Percentiles rank a stretch among this genome's conserved stretches.
Evolutionary conservation across 53 echinoderm and acorn worm genomes (phyloP).

Genomic region (Holothuria leucospilota): DNA sequence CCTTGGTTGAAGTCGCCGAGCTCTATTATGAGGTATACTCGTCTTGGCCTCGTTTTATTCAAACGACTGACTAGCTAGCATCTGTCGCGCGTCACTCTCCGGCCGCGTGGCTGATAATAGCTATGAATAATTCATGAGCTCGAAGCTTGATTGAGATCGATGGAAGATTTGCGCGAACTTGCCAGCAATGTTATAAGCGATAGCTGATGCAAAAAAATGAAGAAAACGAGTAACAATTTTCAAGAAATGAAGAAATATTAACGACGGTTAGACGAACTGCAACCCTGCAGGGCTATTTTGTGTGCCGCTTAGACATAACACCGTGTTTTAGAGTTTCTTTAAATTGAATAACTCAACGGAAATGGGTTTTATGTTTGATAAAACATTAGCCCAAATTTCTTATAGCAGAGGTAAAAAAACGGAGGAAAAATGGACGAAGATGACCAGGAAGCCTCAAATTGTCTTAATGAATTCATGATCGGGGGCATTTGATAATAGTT

Average conservation of each 20-base stretch:
- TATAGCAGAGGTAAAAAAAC: too few species aligned
- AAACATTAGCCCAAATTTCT: too few species aligned
- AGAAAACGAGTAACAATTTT: slow-evolving; percentile 7
- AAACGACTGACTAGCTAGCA: slow-evolving; percentile 7
- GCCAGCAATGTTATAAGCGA: slow-evolving; percentile 28
- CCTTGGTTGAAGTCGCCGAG: slow-evolving; percentile 18
- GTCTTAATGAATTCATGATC: slow-evolving; percentile 31
- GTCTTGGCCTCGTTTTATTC: slow-evolving; percentile 23
- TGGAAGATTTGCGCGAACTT: slow-evolving; percentile 1
- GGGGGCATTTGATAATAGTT: background rate
- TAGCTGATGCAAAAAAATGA: slow-evolving; percentile 30
- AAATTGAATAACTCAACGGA: too few species aligned
- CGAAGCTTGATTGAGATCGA: slow-evolving; percentile 21
- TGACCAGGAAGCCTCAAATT: background rate
- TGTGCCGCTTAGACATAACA: too few species aligned
- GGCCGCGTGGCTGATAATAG: slow-evolving; percentile 42
- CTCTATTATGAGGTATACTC: too few species aligned
- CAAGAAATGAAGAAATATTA: too few species aligned
- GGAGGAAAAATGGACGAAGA: background rate
- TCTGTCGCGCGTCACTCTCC: slow-evolving; percentile 28
- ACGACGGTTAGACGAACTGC: too few species aligned
- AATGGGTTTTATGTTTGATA: too few species aligned
- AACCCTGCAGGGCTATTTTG: too few species aligned
- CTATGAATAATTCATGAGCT: slow-evolving; percentile 42
- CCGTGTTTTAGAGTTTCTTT: too few species aligned